Evolutionary conservation across 2,113 vertebrate species (phyloP).

Genomic region (Collichthys lucidus): DNA sequence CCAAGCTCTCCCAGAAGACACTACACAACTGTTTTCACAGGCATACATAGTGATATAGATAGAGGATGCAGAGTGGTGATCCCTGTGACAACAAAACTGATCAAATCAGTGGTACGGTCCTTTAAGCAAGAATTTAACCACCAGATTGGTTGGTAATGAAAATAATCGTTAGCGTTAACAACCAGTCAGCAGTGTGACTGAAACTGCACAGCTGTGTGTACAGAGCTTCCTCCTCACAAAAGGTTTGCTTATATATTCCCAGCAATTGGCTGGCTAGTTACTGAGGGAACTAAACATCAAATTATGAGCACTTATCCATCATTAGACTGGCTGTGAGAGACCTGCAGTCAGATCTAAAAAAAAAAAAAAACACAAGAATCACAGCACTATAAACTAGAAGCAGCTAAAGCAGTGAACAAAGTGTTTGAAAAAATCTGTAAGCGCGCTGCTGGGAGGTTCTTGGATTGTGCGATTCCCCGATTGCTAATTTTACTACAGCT

Average conservation of each 20-base stretch:
- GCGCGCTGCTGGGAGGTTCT: constrained; percentile 1
- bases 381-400: neutral
- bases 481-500: neutral
- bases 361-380: constrained; percentile 11
- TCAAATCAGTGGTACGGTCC: neutral
- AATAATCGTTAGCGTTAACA: neutral
- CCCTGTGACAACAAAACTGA: neutral
- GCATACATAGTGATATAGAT: no score
- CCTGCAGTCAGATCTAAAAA: neutral
- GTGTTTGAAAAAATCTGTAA: constrained; percentile 18
- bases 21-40: neutral
- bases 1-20: neutral
- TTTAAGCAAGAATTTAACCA: neutral
- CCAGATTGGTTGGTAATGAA: neutral
- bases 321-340: constrained; percentile 23
- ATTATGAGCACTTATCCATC: constrained; percentile 47
- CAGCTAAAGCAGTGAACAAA: constrained; percentile 13
- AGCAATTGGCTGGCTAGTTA: constrained; percentile 9
- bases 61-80: neutral
- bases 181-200: neutral
- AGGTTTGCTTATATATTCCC: constrained; percentile 9
- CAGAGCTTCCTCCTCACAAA: neutral
- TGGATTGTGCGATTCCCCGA: neutral
- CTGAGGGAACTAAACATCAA: constrained; percentile 27
- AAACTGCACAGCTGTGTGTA: constrained; percentile 6